These are phyloP conservation scores for Osmerus eperlanus DNA, from an alignment of 2,113 vertebrate genomes.

Conservation along the genomic window DNA sequence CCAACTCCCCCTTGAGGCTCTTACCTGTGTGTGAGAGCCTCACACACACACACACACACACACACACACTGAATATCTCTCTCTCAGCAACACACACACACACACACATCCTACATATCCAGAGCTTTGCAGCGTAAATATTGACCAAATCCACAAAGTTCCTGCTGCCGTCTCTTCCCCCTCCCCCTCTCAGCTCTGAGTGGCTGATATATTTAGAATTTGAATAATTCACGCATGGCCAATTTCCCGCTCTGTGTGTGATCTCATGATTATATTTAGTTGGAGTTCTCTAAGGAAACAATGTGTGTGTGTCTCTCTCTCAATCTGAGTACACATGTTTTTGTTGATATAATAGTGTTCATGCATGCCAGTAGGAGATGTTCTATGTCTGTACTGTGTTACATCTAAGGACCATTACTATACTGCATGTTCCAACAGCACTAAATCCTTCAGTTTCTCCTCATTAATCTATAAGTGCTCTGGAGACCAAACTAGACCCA, in stretches of 20 bases:
- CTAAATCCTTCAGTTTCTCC: too few species aligned
- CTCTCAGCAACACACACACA: slow-evolving; percentile 8
- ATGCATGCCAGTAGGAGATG: background rate
- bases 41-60: slow-evolving; percentile 31
- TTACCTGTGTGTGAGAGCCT: too few species aligned
- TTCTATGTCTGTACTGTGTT: too few species aligned
- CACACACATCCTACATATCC: slow-evolving; percentile 15
- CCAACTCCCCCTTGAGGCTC: too few species aligned
- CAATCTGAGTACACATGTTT: background rate
- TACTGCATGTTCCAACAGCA: too few species aligned
- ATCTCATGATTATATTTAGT: slow-evolving; percentile 64
- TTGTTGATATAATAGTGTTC: background rate
- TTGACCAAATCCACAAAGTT: slow-evolving; percentile 54
- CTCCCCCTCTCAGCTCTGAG: slow-evolving; percentile 39
- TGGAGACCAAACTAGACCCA: too few species aligned
- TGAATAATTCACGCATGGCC: slow-evolving; percentile 71
- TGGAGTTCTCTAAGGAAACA: slow-evolving; percentile 37
- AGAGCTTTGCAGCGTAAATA: slow-evolving; percentile 57
- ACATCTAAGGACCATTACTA: too few species aligned
- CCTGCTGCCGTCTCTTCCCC: slow-evolving; percentile 19
- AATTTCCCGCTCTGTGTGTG: slow-evolving; percentile 55
- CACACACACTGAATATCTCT: background rate
- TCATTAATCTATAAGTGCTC: too few species aligned
- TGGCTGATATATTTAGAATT: slow-evolving; percentile 71
- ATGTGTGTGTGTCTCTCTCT: slow-evolving; percentile 27